phyloP scores from a whole-genome alignment of 2,113 vertebrate species.

The Brachionichthys hirsutus region DNA sequence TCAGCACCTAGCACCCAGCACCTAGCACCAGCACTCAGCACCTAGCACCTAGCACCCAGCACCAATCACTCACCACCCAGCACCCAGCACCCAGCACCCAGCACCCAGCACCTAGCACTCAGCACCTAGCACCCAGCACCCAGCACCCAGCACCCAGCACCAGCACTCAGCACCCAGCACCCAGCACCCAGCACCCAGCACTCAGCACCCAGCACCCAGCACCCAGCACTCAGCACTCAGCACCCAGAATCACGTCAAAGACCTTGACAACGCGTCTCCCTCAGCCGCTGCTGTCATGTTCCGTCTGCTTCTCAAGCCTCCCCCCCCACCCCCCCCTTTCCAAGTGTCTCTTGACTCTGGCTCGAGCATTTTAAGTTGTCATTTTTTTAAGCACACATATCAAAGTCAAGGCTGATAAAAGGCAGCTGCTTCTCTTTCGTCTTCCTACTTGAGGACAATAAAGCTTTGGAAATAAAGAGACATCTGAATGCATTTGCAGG shows the following conservation, averaged over 20 bases:
- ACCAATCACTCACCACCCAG: no score
- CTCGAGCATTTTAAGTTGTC: conserved; percentile 68
- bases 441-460: conserved; percentile 71
- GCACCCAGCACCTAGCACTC: no score
- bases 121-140: no score
- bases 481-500: conserved; percentile 46
- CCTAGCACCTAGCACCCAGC: no score
- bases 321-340: neutral
- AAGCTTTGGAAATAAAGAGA: conserved; percentile 59
- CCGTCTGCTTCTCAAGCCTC: conserved; percentile 26
- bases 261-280: conserved; percentile 65
- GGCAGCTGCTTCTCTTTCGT: conserved; percentile 66
- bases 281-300: conserved; percentile 70
- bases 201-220: no score
- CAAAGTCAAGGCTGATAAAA: conserved; percentile 57
- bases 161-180: no score
- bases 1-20: no score
- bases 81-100: no score
- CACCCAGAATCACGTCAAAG: conserved; percentile 67
- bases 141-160: no score
- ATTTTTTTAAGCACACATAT: conserved; percentile 79
- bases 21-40: no score
- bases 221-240: conserved; percentile 39
- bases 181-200: no score
- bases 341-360: conserved; percentile 51